Evolutionary conservation across 2,888 invertebrate genomes (phyloP), one percentile per base, ranked within the genome.

Genomic region (Sylvicola fuscatus): DNA sequence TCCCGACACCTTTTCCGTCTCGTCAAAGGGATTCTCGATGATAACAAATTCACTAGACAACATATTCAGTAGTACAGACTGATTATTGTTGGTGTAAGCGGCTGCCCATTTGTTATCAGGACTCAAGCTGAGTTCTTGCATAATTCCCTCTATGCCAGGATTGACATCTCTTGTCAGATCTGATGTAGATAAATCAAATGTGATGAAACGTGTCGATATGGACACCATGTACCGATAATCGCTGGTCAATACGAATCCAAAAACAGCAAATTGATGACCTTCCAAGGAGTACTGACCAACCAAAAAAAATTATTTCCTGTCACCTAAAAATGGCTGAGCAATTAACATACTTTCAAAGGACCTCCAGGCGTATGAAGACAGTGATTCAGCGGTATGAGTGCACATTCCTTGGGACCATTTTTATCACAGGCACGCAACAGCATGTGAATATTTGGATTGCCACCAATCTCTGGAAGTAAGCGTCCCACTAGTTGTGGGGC

Each of bases 331-430:
- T 3, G 32, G 28, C n/a, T 7, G 12, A 14, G 31, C n/a, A 14
- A 5, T 33, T 33, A 33, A 4, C 12, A 4, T 53, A 83, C 86
- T 66, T 97, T 95, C 4, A 97, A 61, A 0, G 97, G 97, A 2
- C 97, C 97, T 32, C 97, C 97, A n/a, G 97, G 97, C 2, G 97
- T 95, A 52, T 97, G 95, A 41, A 95, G 63, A 48, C 93, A 95
- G 54, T 97, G 95, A 56, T 92, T 92, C 0, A 86, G 71, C 0
- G 97, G 95, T 44, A 93, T 66, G 35, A 97, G 57, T 1, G 93
- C 82, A 47, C 92, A 93, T 49, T 93, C 78, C 33, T 73, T 70
- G 26, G 84, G 78, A 0, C 95, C 95, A 49, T 82, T 78, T 14
- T 69, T 68, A 53, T 95, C 92, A 51, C 95, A 97, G 46, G 93